Base-by-base conservation (phyloP, 2,888 invertebrate species). In the Netelia fuscicornis region DNA sequence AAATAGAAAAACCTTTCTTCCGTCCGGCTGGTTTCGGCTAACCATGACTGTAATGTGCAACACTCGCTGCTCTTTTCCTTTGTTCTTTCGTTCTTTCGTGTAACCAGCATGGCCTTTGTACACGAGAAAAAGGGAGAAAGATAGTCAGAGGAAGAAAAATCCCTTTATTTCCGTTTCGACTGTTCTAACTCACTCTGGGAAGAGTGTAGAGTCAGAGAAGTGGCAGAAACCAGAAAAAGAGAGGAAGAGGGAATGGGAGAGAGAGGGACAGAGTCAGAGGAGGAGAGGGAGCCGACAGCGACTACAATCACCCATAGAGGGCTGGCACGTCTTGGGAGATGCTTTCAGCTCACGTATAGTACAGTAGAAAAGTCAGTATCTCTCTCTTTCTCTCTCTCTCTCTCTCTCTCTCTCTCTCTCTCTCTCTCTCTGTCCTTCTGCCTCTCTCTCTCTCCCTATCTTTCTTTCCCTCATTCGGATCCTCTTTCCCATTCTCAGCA, bases 291-390 rank as follows among this genome's bases (percentile, higher is more conserved):
- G 30, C 0, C 30, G 30, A 3, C 30, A 5, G 30, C 8, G 70
- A 76, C 62, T 78, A 76, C 72, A 70, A 80, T 64, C 83, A 65
- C 75, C 70, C 68, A 64, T 54, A 67, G 64, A 79, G 71, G 64
- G 42, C 17, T 75, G 78, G 85, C 85, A 82, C 85, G 81, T 85
- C 85, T 85, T 79, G 62, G 74, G 81, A 82, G 81, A 85, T 74
- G 81, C 80, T 81, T 84, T 74, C 78, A 75, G 52, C 83, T 81
- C 81, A 84, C 83, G 84, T 86, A 81, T 78, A 81, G 68, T 71
- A 77, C 77, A 64, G 75, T 78, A 58, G 75, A 79, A 85, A 82
- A 85, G 85, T 85, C 86, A 75, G 71, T 83, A 64, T 58, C 77
- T 78, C 74, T 71, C 52, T 62, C 56, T 77, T 64, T 56, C 17